Conservation (phyloP, 2,888 invertebrate species). For the Balanococcus diminutus region DNA sequence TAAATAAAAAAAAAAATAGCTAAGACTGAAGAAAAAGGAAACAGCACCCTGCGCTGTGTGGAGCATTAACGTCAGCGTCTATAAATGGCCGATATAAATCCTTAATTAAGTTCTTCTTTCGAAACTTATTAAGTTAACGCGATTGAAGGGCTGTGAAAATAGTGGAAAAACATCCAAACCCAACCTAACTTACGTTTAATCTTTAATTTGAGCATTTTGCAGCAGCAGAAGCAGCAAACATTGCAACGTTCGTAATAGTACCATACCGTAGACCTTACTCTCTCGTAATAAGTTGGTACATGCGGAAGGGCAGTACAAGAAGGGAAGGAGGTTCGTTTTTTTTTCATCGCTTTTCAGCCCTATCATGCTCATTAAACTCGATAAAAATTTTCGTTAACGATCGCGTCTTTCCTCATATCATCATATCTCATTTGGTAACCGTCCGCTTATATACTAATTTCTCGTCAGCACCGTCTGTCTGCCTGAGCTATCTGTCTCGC, state of each 20-base stretch:
- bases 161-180: neutral
- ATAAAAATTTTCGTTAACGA: neutral
- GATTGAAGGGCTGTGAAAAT: neutral
- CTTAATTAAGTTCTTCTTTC: conserved; percentile 11
- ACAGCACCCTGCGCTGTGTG: neutral
- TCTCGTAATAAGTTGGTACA: too few species aligned
- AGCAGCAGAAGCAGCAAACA: too few species aligned
- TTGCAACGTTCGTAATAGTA: too few species aligned
- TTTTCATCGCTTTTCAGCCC: neutral
- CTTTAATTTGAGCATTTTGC: neutral
- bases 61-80: neutral
- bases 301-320: too few species aligned
- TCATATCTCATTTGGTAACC: neutral
- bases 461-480: neutral
- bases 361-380: neutral
- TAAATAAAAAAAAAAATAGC: too few species aligned
- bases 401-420: neutral
- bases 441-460: neutral
- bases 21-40: too few species aligned
- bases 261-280: too few species aligned
- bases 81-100: neutral
- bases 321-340: neutral
- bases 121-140: neutral
- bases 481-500: neutral
- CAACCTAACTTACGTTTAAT: too few species aligned